Base-by-base conservation (phyloP, 2,113 vertebrate genomes). In the Plotosus lineatus region DNA sequence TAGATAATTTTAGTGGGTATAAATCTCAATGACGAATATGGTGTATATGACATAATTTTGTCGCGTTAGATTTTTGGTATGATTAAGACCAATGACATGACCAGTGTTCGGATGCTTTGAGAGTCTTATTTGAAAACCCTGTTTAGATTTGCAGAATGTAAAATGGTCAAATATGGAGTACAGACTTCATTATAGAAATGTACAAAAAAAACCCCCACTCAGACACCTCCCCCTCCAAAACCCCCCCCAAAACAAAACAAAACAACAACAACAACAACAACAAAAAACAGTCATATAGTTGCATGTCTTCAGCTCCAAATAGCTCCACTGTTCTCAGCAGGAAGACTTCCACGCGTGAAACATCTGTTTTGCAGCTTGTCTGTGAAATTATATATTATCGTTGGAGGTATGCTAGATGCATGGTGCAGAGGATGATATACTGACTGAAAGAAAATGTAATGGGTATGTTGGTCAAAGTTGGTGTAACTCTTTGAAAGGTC, bases 311-410 rank as follows among this genome's bases (percentile, higher is more conserved):
- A 87, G 88, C 53, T 84, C 84, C 81, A 87, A 88, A 87, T 78
- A 88, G 81, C 26, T 23, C 79, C 44, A 80, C 53, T 77, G 74
- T 61, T 72, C 77, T 56, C 81, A 53, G 63, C 87, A 82, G 79
- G 75, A 87, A 65, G 79, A 15, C 36, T 5, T 83, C 17, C 28
- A 5, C 31, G 82, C 81, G 84, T 87, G 78, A 84, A 65, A 91
- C 91, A 92, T 92, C 91, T 93, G 91, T 86, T 91, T 89, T 92
- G 87, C 90, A 93, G 90, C 84, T 91, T 92, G 86, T 78, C 83
- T 23, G 44, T 86, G 86, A 84, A 82, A 86, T 86, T 90, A 86
- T 90, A 87, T 90, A 88, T 91, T 89, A 88, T 91, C 82, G 84
- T 89, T 92, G 92, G 90, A 81, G 83, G 82, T 85, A 82, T 86